phyloP scores from a whole-genome alignment of 2,888 invertebrate genomes.

The Macaria notata region DNA sequence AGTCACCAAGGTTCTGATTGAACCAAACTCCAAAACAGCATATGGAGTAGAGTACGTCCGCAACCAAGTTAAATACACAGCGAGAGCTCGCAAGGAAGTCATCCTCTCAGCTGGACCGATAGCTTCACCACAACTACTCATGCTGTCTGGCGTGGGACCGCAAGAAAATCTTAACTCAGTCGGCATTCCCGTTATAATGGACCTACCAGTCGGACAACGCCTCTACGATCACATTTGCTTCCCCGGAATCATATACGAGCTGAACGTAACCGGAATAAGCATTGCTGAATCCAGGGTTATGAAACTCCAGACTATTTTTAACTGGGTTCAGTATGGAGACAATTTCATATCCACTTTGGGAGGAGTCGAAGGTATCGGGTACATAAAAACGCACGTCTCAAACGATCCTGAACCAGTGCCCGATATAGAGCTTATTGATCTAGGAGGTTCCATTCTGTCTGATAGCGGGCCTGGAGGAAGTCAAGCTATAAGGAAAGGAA shows the following conservation, averaged over 20 bases:
- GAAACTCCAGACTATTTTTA: constrained; percentile 37
- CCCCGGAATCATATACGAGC: constrained; percentile 67
- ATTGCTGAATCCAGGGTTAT: constrained; percentile 50
- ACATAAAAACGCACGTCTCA: constrained; percentile 83
- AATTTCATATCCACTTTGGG: constrained; percentile 81
- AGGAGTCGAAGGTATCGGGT: constrained; percentile 86
- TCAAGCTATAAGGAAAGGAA: constrained; percentile 72
- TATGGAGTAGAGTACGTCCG: constrained; percentile 86
- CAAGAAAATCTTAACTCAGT: constrained; percentile 75
- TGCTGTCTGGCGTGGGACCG: constrained; percentile 90
- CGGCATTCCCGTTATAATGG: constrained; percentile 82
- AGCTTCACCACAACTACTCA: constrained; percentile 93
- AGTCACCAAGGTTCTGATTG: constrained; percentile 86
- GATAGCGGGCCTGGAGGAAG: constrained; percentile 77
- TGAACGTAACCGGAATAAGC: constrained; percentile 64
- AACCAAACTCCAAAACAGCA: constrained; percentile 83
- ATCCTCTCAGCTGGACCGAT: constrained; percentile 93
- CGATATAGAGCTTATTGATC: constrained; percentile 85
- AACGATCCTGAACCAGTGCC: constrained; percentile 83
- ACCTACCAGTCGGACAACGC: constrained; percentile 86
- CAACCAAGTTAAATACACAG: constrained; percentile 68
- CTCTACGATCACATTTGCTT: constrained; percentile 85
- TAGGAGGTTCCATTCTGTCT: constrained; percentile 84
- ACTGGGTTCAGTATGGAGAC: constrained; percentile 66
- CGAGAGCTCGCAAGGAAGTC: constrained; percentile 88